Evolutionary conservation across 2,113 vertebrate species (phyloP).

Genomic region (Nothobranchius furzeri): DNA sequence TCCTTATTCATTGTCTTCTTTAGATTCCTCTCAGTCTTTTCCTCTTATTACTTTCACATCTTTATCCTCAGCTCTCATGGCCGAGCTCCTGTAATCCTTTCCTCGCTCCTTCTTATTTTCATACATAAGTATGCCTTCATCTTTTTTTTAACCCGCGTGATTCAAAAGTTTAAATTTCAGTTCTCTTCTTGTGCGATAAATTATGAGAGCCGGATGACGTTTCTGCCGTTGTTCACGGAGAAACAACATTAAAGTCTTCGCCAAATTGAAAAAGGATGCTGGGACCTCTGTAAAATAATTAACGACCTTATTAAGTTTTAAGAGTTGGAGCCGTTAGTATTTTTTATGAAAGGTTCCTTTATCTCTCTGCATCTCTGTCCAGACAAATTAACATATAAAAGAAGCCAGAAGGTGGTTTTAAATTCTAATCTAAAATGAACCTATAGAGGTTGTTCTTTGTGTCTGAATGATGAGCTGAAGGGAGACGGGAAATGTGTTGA

Average conservation of each 20-base stretch:
- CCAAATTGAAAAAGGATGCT: constrained; percentile 55
- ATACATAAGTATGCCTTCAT: constrained; percentile 6
- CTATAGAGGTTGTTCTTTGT: constrained; percentile 26
- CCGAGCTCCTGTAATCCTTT: constrained; percentile 21
- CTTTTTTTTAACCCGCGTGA: constrained; percentile 22
- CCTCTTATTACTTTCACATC: constrained; percentile 19
- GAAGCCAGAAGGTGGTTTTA: constrained; percentile 38
- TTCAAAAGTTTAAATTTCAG: constrained; percentile 31
- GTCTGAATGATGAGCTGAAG: constrained; percentile 24
- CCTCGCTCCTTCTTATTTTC: constrained; percentile 19
- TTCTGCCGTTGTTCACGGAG: constrained; percentile 32
- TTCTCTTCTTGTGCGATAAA: constrained; percentile 21
- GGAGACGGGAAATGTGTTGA: constrained; percentile 8
- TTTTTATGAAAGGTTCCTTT: constrained; percentile 47
- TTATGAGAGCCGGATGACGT: constrained; percentile 36
- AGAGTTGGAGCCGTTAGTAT: constrained; percentile 16
- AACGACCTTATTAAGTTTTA: constrained; percentile 64
- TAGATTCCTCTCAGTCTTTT: constrained; percentile 9
- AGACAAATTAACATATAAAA: constrained; percentile 46
- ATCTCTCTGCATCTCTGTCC: constrained; percentile 37
- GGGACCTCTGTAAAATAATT: constrained; percentile 69
- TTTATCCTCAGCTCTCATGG: constrained; percentile 6
- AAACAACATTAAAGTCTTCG: constrained; percentile 47
- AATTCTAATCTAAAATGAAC: constrained; percentile 47
- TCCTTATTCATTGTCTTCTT: constrained; percentile 16